Percentiles rank a stretch among this genome's conserved stretches.
Evolutionary conservation across 2,888 invertebrate species (phyloP).

Genomic region (Thyatira batis): DNA sequence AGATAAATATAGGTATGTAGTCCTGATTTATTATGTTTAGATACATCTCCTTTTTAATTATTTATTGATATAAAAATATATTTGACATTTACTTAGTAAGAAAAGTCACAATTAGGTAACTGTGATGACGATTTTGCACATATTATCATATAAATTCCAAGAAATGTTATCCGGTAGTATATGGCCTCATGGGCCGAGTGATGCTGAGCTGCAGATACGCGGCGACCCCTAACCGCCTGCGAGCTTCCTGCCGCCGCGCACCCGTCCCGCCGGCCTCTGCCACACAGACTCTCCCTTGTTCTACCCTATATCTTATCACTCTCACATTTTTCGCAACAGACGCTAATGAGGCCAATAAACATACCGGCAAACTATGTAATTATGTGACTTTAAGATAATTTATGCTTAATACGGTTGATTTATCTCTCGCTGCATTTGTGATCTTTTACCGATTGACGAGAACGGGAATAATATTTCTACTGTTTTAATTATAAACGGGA

Average conservation of each 20-base stretch:
- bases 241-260: conserved; percentile 44
- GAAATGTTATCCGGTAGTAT: conserved; percentile 1
- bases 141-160: background rate
- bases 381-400: conserved; percentile 50
- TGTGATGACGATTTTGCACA: background rate
- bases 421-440: conserved; percentile 32
- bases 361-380: conserved; percentile 62
- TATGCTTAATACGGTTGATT: conserved; percentile 40
- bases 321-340: conserved; percentile 73
- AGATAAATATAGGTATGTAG: too few relatives aligned
- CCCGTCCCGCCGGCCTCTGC: conserved; percentile 13
- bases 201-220: conserved; percentile 15
- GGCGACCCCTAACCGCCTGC: conserved; percentile 54
- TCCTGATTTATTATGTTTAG: too few relatives aligned
- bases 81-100: background rate
- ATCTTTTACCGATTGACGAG: conserved; percentile 28
- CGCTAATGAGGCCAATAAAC: conserved; percentile 67
- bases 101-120: background rate
- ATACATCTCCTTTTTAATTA: too few relatives aligned
- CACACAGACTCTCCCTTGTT: conserved; percentile 67
- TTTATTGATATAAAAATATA: background rate
- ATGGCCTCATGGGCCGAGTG: conserved; percentile 2
- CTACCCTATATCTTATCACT: conserved; percentile 72
- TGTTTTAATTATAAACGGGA: conserved; percentile 5
- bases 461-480: conserved; percentile 14